Evolutionary conservation across 2,113 vertebrate species (phyloP), one percentile per base, ranked within the genome.

Genomic region (Pyrgilauda ruficollis): DNA sequence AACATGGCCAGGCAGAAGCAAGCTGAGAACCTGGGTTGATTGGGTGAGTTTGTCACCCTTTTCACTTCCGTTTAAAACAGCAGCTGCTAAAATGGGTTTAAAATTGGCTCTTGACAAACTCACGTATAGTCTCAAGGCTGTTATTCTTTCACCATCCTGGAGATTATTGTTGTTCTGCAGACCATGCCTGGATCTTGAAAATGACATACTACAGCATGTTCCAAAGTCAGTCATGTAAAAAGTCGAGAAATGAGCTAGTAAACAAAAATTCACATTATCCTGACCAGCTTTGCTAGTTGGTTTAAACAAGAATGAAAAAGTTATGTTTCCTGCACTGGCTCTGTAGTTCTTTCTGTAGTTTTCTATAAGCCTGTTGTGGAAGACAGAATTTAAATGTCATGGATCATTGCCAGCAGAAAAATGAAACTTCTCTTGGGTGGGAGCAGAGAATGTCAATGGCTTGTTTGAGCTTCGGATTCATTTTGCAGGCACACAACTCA

Each of bases 351-450:
- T 95, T 93, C 92, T 97, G 83, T 84, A 73, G 87, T 84, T 93
- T 89, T 93, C 92, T 97, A 50, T 89, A 89, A 86, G 78, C 19
- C 59, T 95, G 76, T 95, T 97, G 94, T 89, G 92, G 95, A 97
- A 97, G 77, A 70, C 62, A 95, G 84, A 92, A 95, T 94, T 94
- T 91, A 94, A 96, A 96, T 91, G 96, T 95, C 95, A 97, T 89
- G 88, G 90, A 94, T 96, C 90, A 94, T 83, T 92, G 96, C 35
- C 79, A 95, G 67, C 30, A 93, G 83, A 87, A 94, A 93, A 97
- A 97, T 94, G 85, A 94, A 96, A 94, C 37, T 96, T 94, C 78
- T 91, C 64, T 80, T 2, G 50, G 79, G 59, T 92, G 68, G 84
- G 77, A 91, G 84, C 72, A 90, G 88, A 93, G 84, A 96, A 92